phyloP scores from a whole-genome alignment of 2,113 vertebrate genomes.

The Sturnus vulgaris region DNA sequence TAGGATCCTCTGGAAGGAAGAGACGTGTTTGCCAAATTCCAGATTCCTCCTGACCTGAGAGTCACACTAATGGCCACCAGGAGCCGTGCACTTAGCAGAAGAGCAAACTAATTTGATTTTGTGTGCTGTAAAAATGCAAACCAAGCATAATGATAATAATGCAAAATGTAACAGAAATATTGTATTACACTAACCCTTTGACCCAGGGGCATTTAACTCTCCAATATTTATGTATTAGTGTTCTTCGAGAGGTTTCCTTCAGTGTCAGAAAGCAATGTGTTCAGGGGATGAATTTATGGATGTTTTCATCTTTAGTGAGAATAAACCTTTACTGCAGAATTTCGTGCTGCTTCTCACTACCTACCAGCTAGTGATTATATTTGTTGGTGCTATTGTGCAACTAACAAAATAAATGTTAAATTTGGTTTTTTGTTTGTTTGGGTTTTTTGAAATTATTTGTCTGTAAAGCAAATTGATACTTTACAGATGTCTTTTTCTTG shows the following conservation, averaged over 20 bases:
- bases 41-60: constrained; percentile 34
- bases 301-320: background rate
- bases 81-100: constrained; percentile 34
- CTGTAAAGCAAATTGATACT: background rate
- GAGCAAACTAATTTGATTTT: constrained; percentile 48
- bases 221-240: constrained; percentile 26
- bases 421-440: background rate
- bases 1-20: background rate
- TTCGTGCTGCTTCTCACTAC: background rate
- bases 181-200: constrained; percentile 49
- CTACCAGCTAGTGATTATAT: background rate
- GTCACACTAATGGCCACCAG: constrained; percentile 12
- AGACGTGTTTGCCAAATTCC: background rate
- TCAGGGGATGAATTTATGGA: background rate
- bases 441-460: background rate
- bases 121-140: constrained; percentile 50
- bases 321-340: background rate
- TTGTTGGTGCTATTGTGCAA: background rate
- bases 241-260: background rate
- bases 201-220: constrained; percentile 16
- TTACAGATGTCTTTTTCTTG: background rate
- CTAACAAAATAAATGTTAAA: background rate
- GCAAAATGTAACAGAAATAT: constrained; percentile 16
- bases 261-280: background rate
- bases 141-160: constrained; percentile 33